Percentiles rank a stretch among this genome's conserved stretches.
phyloP scores from a whole-genome alignment of 1,140 invertebrate species.

The Pogonomyrmex californicus region DNA sequence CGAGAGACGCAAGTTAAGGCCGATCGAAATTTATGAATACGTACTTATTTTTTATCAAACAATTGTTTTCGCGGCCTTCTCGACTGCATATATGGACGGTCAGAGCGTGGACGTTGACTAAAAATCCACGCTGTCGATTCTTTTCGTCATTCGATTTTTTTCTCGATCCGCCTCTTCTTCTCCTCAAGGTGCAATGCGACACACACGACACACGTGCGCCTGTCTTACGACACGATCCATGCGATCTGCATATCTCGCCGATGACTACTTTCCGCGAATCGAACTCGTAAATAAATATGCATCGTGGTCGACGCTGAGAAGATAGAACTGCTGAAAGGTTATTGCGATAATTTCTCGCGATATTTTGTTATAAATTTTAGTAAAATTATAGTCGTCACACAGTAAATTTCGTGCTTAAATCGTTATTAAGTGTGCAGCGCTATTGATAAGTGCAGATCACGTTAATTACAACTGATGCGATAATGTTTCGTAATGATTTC shows the following conservation, averaged over 20 bases:
- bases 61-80: constrained; percentile 3
- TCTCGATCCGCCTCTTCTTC: constrained; percentile 24
- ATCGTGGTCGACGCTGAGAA: constrained; percentile 14
- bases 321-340: constrained; percentile 43
- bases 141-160: constrained; percentile 39
- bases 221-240: constrained; percentile 82
- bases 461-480: neutral
- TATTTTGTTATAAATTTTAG: neutral
- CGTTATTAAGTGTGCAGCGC: neutral
- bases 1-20: neutral
- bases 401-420: neutral
- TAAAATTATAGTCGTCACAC: neutral
- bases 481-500: constrained; percentile 24
- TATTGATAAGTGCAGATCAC: neutral
- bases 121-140: neutral
- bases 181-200: constrained; percentile 74
- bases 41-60: neutral
- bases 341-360: neutral
- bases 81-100: neutral
- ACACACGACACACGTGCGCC: constrained; percentile 81
- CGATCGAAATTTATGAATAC: constrained; percentile 42
- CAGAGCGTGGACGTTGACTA: neutral
- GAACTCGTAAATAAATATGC: constrained; percentile 76
- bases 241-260: constrained; percentile 84
- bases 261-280: constrained; percentile 75